Conservation (phyloP, 2,888 invertebrate genomes). For the Drosophila monieri region DNA sequence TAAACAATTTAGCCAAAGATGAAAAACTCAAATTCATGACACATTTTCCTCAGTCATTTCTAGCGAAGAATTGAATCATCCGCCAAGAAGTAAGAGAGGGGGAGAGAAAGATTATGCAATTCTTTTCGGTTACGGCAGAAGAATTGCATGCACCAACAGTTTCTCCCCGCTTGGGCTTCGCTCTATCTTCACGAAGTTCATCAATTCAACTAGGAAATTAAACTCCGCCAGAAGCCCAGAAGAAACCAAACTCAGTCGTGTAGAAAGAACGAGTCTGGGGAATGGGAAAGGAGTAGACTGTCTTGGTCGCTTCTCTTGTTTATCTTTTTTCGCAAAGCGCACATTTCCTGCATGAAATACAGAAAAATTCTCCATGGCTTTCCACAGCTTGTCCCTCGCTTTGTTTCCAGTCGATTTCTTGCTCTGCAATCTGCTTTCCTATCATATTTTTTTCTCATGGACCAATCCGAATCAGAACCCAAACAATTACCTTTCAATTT, state of each 20-base stretch:
- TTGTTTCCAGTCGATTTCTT: conserved; percentile 32
- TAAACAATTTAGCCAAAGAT: conserved; percentile 56
- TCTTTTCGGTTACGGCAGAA: conserved; percentile 40
- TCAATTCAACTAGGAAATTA: conserved; percentile 77
- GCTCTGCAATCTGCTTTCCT: conserved; percentile 40
- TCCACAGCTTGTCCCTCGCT: conserved; percentile 19
- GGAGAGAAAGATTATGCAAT: conserved; percentile 60
- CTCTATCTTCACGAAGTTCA: conserved; percentile 74
- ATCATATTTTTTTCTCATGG: conserved; percentile 1
- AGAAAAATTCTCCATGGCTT: conserved; percentile 43
- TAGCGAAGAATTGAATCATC: conserved; percentile 61
- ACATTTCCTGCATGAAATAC: conserved; percentile 65
- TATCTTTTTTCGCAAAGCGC: conserved; percentile 30
- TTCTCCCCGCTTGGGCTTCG: conserved; percentile 10
- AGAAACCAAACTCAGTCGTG: conserved; percentile 63
- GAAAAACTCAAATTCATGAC: conserved; percentile 60
- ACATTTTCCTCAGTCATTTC: conserved; percentile 55
- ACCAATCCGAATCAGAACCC: conserved; percentile 24
- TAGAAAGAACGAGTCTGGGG: conserved; percentile 58
- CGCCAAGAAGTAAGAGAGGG: conserved; percentile 6
- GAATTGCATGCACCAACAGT: conserved; percentile 73
- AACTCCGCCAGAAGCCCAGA: conserved; percentile 52
- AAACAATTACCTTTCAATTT: conserved; percentile 73
- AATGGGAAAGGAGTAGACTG: neutral
- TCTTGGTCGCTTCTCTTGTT: conserved; percentile 35